Conservation (phyloP, 30 jellyfish, hydroid and myxozoan species). For the Aurelia aurita complex sp. Pacific region DNA sequence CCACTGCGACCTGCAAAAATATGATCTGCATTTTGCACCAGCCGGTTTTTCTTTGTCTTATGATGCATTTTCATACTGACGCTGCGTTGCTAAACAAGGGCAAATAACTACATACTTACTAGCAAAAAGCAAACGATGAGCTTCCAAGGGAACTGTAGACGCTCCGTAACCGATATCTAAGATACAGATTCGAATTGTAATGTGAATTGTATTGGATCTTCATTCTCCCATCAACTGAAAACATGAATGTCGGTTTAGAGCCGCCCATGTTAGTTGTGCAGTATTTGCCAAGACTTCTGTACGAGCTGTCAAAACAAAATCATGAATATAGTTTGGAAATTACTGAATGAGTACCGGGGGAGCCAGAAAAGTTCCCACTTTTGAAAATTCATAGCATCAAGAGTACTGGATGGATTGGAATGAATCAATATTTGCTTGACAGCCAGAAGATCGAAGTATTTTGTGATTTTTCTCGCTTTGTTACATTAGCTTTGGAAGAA, state of each 20-base stretch:
- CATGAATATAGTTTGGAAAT: too few species aligned
- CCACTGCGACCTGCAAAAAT: background rate
- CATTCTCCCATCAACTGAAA: slow-evolving; percentile 34
- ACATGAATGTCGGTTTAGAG: slow-evolving; percentile 15
- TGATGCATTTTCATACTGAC: background rate
- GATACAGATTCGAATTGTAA: background rate
- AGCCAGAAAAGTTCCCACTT: too few species aligned
- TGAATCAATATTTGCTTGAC: too few species aligned
- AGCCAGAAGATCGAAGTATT: too few species aligned
- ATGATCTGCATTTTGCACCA: background rate
- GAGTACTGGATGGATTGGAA: too few species aligned
- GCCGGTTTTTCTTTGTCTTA: background rate
- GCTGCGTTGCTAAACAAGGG: background rate
- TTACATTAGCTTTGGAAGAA: too few species aligned
- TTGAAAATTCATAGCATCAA: too few species aligned
- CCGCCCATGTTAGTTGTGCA: slow-evolving; percentile 30
- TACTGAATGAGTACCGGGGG: too few species aligned
- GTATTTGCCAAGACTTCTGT: slow-evolving; percentile 54
- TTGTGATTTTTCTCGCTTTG: too few species aligned
- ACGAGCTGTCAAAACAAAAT: background rate
- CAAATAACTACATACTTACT: slow-evolving; percentile 4
- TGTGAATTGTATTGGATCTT: slow-evolving; percentile 29
- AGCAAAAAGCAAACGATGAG: background rate
- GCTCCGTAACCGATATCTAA: slow-evolving; percentile 27
- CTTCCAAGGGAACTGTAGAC: background rate